Base-by-base conservation (phyloP, 1,140 invertebrate species). In the Caenorhabditis latens region DNA sequence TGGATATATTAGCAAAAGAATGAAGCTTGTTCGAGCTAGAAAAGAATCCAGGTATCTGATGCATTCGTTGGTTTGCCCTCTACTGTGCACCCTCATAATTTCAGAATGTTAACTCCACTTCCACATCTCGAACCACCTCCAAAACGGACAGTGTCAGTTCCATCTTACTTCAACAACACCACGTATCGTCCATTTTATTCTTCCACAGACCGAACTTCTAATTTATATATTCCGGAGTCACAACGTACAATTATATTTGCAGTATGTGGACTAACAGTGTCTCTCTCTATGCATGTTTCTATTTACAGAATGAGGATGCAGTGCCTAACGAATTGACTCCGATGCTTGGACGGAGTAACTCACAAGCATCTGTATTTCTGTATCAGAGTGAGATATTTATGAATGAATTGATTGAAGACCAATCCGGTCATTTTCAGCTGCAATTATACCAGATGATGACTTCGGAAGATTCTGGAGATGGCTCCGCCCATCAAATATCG, bases 401-500 rank as follows among this genome's bases (percentile, higher is more conserved):
- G 9, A 1, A 11, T 46, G 21, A 14, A 43, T 63, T 63, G 6
- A 9, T 58, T 4, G 42, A 11, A 4, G 4, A 16, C 46, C 13
- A 24, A 79, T 11, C 40, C 48, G n/a, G 46, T 43, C 71, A 48
- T 4, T 79, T 79, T 79, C 71, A 79, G 71, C 71, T 2, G 46
- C 71, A 11, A 42, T 50, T 19, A 50, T 50, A 50, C n/a, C 71
- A 5, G 65, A 71, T n/a, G 71, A 79, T n/a, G 71, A 79, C 14
- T 79, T 79, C 71, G 42, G 84, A 40, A 53, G 48, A 53, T 75
- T 83, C 71, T 63, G 43, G 71, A 61, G 65, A 43, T 63, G 55
- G 53, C 65, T 89, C 14, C 79, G 84, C 2, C 88, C 89, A 43
- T 89, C 88, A 8, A 88, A 82, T 94, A 97, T 98, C 93, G 97